These are phyloP conservation scores for Loripinus fragilis DNA, from an alignment of 2,888 invertebrate species.

Conservation along the genomic window DNA sequence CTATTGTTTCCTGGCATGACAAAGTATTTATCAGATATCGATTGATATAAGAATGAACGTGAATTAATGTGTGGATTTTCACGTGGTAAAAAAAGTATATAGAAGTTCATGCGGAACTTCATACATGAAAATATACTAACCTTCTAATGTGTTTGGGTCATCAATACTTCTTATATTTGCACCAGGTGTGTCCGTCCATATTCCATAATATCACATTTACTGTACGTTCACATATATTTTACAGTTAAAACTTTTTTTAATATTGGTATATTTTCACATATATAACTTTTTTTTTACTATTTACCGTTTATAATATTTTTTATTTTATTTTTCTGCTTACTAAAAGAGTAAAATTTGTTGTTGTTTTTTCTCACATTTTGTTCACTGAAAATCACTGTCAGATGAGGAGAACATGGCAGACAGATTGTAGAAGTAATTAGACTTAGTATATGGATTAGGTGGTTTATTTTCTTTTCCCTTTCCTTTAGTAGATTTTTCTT, in stretches of 20 bases:
- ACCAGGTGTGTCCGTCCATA: too few species aligned
- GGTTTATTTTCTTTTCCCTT: not conserved
- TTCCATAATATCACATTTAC: too few species aligned
- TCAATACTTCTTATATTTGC: too few species aligned
- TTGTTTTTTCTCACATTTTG: too few species aligned
- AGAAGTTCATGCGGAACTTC: not conserved
- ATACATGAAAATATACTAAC: not conserved
- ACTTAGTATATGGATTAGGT: not conserved
- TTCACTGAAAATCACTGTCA: slow-evolving; percentile 2
- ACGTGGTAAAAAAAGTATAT: not conserved
- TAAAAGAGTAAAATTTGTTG: too few species aligned
- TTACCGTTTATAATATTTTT: too few species aligned
- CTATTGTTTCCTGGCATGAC: not conserved
- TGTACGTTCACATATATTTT: too few species aligned
- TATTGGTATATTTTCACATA: too few species aligned
- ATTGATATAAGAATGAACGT: not conserved
- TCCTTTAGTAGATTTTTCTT: not conserved
- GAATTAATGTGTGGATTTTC: not conserved
- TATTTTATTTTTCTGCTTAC: too few species aligned
- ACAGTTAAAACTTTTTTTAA: too few species aligned
- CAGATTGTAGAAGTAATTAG: not conserved
- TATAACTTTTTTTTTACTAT: too few species aligned
- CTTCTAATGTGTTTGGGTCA: too few species aligned
- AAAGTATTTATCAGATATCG: not conserved
- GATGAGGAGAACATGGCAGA: not conserved